Conservation (phyloP, 2,797 vertebrate genomes). For the Luscinia luscinia region DNA sequence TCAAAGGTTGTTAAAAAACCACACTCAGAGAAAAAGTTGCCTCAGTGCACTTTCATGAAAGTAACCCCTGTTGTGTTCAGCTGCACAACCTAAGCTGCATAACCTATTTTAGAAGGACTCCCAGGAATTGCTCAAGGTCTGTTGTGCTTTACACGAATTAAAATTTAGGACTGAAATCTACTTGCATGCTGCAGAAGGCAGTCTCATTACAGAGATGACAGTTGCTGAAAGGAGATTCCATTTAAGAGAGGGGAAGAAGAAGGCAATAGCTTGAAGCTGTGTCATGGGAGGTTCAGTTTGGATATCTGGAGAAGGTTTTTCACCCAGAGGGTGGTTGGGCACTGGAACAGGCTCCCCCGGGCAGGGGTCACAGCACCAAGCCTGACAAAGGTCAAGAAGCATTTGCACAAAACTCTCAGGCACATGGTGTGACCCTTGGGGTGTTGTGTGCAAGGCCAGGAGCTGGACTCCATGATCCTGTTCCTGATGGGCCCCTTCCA, state of each 20-base stretch:
- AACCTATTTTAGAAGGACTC: neutral
- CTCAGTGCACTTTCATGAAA: neutral
- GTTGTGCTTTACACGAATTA: neutral
- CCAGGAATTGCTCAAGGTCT: neutral
- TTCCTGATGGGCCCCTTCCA: neutral
- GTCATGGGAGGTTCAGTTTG: neutral
- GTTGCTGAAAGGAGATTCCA: neutral
- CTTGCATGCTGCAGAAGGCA: neutral
- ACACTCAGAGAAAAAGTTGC: neutral
- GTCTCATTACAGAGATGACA: neutral
- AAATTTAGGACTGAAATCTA: neutral
- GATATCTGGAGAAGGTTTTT: accelerated
- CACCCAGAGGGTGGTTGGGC: neutral
- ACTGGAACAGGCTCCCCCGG: neutral
- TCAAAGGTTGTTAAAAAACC: neutral
- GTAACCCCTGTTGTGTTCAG: neutral
- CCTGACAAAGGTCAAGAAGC: accelerated
- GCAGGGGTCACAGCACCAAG: neutral
- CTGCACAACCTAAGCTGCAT: neutral
- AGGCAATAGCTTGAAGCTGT: neutral
- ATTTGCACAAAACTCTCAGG: neutral
- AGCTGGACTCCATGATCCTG: accelerated
- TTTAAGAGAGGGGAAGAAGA: neutral
- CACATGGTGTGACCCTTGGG: neutral
- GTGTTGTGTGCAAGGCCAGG: neutral